Evolutionary conservation across 2,888 invertebrate genomes (phyloP).

Genomic region (Leptopilina myrica): DNA sequence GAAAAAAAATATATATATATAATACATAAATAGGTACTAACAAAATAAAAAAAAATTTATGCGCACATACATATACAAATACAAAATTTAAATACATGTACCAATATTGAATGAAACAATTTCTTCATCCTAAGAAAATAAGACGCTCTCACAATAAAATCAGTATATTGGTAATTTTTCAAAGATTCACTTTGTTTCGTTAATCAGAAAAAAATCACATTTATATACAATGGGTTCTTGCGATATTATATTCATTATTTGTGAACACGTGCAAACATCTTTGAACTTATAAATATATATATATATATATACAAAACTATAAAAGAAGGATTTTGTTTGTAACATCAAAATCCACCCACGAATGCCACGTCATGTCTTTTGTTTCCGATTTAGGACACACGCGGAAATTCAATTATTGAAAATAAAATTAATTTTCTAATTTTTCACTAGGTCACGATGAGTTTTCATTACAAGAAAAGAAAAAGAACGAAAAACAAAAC

Average conservation of each 20-base stretch:
- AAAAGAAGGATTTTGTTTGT: not conserved
- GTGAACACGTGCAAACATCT: slow-evolving; percentile 6
- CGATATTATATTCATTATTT: not conserved
- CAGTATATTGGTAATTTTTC: not conserved
- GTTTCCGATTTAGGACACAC: slow-evolving; percentile 44
- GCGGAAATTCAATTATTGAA: not conserved
- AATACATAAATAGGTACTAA: too few species aligned
- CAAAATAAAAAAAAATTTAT: too few species aligned
- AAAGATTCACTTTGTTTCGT: not conserved
- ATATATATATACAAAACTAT: too few species aligned
- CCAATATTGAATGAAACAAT: too few species aligned
- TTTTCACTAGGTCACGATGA: too few species aligned
- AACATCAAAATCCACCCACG: slow-evolving; percentile 61
- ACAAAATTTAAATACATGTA: too few species aligned
- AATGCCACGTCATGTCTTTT: slow-evolving; percentile 63
- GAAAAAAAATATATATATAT: too few species aligned
- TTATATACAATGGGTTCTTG: not conserved
- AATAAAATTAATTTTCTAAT: not conserved
- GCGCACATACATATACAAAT: not conserved
- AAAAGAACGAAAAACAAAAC: too few species aligned
- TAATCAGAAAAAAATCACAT: not conserved
- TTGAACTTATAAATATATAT: too few species aligned
- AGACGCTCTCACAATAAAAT: too few species aligned
- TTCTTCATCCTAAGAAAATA: too few species aligned
- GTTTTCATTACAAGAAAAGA: too few species aligned